Evolutionary conservation across 2,113 vertebrate genomes (phyloP).

Genomic region (Corvus hawaiiensis): DNA sequence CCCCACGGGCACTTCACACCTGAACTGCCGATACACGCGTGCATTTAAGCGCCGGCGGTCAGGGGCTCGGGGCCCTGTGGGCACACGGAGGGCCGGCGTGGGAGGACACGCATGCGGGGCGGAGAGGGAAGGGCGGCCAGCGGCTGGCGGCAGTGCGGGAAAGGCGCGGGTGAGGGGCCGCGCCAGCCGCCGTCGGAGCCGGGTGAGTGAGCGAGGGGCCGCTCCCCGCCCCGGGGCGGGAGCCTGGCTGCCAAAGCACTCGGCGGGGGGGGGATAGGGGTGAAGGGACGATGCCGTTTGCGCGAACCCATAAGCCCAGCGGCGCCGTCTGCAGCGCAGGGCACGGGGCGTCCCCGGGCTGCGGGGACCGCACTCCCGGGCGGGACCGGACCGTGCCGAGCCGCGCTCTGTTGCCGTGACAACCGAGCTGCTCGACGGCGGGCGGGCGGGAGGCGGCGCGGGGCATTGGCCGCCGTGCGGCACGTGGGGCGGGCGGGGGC

Average conservation of each 20-base stretch:
- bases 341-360: not conserved
- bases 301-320: not conserved
- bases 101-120: not conserved
- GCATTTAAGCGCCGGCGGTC: not conserved
- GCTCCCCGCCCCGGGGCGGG: not conserved
- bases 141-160: not conserved
- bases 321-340: fast-evolving
- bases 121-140: not conserved
- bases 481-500: not conserved
- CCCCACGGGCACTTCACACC: not conserved
- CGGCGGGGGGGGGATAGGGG: fast-evolving
- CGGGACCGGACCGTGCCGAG: not conserved
- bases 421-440: not conserved
- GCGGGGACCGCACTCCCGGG: not conserved
- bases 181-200: not conserved
- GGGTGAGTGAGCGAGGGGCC: not conserved
- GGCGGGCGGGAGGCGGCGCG: not conserved
- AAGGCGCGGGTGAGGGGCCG: too few species aligned
- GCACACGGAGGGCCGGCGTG: conserved; percentile 72
- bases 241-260: not conserved
- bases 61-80: conserved; percentile 58
- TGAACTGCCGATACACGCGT: fast-evolving
- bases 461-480: not conserved
- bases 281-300: not conserved
- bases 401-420: not conserved